phyloP scores from a whole-genome alignment of 2,113 vertebrate species.

The Guaruba guarouba region DNA sequence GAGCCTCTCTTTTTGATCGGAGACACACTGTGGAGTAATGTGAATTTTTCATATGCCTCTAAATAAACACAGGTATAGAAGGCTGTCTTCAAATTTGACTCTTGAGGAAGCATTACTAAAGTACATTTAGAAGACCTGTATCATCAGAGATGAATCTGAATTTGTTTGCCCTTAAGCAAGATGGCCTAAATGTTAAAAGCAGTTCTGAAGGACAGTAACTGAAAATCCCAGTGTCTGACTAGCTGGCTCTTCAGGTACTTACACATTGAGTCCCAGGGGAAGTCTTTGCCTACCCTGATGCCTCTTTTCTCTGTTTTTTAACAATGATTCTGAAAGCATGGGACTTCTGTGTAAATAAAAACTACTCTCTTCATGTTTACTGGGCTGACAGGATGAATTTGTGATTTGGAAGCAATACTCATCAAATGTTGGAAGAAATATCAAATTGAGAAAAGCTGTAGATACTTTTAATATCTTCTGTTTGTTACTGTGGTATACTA shows the following conservation, averaged over 20 bases:
- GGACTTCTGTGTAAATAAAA: background rate
- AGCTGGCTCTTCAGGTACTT: background rate
- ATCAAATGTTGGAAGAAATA: background rate
- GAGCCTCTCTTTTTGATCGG: background rate
- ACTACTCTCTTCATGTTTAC: background rate
- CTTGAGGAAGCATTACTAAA: background rate
- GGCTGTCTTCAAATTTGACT: background rate
- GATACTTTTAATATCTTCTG: background rate
- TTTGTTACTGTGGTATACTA: background rate
- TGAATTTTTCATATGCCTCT: background rate
- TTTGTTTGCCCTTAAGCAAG: slow-evolving; percentile 20
- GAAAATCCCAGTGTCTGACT: background rate
- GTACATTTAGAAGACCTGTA: background rate
- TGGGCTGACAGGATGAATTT: background rate
- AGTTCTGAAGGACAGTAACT: slow-evolving; percentile 1
- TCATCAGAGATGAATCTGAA: background rate
- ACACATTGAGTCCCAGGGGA: background rate
- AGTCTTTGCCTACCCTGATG: background rate
- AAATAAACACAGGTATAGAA: background rate
- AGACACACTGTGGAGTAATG: background rate
- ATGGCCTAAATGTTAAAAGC: background rate
- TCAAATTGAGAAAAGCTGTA: background rate
- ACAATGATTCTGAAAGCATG: background rate
- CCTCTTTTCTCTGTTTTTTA: background rate
- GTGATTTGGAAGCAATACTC: background rate